phyloP scores from a whole-genome alignment of 2,888 invertebrate species.

The Bugula neritina region DNA sequence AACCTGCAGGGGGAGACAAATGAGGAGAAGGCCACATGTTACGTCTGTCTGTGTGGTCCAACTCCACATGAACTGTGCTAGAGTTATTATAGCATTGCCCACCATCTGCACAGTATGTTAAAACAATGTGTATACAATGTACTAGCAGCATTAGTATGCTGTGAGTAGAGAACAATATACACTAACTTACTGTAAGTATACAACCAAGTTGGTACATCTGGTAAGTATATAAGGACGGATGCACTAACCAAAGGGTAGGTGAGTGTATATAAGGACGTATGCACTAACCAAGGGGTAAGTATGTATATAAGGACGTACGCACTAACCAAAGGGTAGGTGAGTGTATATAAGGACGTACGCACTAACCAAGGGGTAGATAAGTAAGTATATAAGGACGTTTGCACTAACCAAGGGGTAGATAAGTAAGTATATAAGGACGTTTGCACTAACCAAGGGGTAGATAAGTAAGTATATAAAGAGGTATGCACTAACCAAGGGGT shows the following conservation, averaged over 20 bases:
- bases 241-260: neutral
- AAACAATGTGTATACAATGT: too few species aligned
- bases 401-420: neutral
- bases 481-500: conserved; percentile 36
- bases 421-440: neutral
- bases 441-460: conserved; percentile 37
- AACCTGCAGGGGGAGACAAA: conserved; percentile 5
- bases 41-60: conserved; percentile 7
- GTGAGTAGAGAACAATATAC: too few species aligned
- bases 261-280: too few species aligned
- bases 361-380: too few species aligned
- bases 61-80: conserved; percentile 2
- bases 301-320: too few species aligned
- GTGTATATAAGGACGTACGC: too few species aligned
- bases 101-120: conserved; percentile 11
- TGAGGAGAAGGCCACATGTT: conserved; percentile 9
- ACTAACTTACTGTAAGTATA: too few species aligned
- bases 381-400: neutral
- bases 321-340: too few species aligned
- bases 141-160: too few species aligned
- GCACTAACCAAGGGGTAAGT: neutral
- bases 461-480: conserved; percentile 37
- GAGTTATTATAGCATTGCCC: neutral
- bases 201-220: neutral
- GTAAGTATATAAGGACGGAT: neutral